Evolutionary conservation across 2,888 invertebrate genomes (phyloP), one percentile per base, ranked within the genome.

Genomic region (Cetonia aurata): DNA sequence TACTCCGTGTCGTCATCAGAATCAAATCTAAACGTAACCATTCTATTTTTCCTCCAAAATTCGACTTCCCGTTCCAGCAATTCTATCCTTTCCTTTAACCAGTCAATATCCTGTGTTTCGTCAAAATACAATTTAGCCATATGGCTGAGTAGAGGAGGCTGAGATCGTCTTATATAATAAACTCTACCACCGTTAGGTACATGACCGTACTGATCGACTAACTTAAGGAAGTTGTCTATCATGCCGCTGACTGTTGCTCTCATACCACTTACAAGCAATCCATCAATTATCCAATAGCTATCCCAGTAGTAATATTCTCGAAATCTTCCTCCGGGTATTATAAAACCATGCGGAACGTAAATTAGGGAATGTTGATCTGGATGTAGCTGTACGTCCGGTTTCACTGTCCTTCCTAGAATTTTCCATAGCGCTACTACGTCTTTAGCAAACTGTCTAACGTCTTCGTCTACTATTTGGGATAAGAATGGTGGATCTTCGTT

Each of bases 251-350:
- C 93, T 0, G 94, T 94, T 1, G 86, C 84, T 4, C 86, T 80
- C 95, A 95, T 95, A 72, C 91, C 93, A 72, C 92, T 92, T 6
- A 92, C 85, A 0, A 96, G 85, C 3, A 96, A 85, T 0, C 95
- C 95, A 80, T 92, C 90, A 46, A 95, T 87, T 60, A 94, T 93
- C 95, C 95, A 96, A 81, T 92, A 96, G 0, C 94, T 90, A 79
- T 96, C 96, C 95, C 95, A 95, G 80, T 95, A 95, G 81, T 94
- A 95, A 67, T 91, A 86, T 80, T 92, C 93, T 77, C 86, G 84
- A 85, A 95, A 89, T 81, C 95, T 79, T 73, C 95, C 89, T 75
- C 93, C 90, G 15, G 88, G 94, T 76, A 88, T 89, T 37, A 92
- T 88, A 73, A 92, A 91, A 89, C 70, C 86, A 84, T 60, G 90